Base-by-base conservation (phyloP, 2,113 vertebrate genomes). In the Cettia cetti region DNA sequence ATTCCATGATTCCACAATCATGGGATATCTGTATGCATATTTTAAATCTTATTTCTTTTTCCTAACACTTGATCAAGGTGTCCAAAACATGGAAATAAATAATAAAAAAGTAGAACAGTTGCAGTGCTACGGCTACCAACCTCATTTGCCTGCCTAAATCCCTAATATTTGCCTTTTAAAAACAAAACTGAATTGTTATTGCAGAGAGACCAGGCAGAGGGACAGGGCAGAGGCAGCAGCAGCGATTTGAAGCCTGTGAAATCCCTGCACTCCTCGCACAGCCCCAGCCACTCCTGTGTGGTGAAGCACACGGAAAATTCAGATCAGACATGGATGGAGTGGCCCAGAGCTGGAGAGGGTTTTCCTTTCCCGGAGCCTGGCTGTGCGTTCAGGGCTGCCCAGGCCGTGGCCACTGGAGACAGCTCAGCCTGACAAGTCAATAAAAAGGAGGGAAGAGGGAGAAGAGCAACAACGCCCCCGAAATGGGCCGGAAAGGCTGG, bases 401-500 rank as follows among this genome's bases (percentile, higher is more conserved):
- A 57, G 61, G 40, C 40, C 65, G 12, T 4, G 13, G 57, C 45
- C 2, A 1, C 52, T 4, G 47, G 40, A 2, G 6, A 70, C 82
- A 75, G 49, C 59, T 27, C 30, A 59, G 64, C 61, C 42, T 11
- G 8, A 37, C 19, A 9, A 33, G 89, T 92, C 93, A 61, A 95
- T 95, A 96, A 93, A 95, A 31, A 68, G 95, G 92, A 94, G 86
- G 91, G 79, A 30, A 88, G 40, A 40, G 3, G 23, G 66, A 70
- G 89, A 84, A 72, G 45, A 91, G 89, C 69, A 76, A 66, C 53
- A 56, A 27, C 2, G 1, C 69, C 40, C 30, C 86, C 79, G 89
- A 91, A 96, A 96, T 84, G 89, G 72, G 77, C 78, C 44, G 91
- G 92, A 94, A 97, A 96, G 69, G 33, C 47, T 18, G 83, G 44